These are phyloP conservation scores for Drosophila lini DNA, from an alignment of 1,140 invertebrate species.

Conservation along the genomic window DNA sequence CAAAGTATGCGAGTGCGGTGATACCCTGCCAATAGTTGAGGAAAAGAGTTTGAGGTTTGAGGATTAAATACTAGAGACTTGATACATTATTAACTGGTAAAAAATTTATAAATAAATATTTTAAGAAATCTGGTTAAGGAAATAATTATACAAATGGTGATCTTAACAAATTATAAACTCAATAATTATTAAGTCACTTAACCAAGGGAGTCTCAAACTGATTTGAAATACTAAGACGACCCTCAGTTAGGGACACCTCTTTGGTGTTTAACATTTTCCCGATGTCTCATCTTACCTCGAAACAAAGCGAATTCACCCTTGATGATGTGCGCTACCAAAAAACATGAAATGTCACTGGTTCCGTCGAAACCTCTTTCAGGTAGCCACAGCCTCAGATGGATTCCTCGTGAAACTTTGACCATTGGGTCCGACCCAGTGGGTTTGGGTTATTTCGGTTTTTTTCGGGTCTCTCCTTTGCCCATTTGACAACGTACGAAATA, in stretches of 20 bases:
- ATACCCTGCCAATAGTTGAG: constrained; percentile 36
- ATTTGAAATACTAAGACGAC: background rate
- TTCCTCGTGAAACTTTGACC: constrained; percentile 42
- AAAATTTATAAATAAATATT: too few relatives aligned
- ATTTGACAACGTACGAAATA: constrained; percentile 82
- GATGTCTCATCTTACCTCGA: constrained; percentile 11
- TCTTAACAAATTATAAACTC: too few relatives aligned
- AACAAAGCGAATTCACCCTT: constrained; percentile 2
- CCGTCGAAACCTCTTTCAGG: constrained; percentile 34
- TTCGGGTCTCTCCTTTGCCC: constrained; percentile 48
- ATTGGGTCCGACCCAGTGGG: constrained; percentile 35
- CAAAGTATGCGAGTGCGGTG: constrained; percentile 13
- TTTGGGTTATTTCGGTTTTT: constrained; percentile 27
- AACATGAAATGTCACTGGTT: constrained; percentile 43
- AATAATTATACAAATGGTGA: too few relatives aligned
- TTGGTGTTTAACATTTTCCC: constrained; percentile 7
- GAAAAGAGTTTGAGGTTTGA: background rate
- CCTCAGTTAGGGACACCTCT: background rate
- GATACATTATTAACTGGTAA: too few relatives aligned
- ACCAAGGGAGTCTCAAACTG: background rate
- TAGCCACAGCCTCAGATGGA: constrained; percentile 43
- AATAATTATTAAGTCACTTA: background rate
- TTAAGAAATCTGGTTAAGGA: too few relatives aligned
- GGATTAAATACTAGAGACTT: background rate
- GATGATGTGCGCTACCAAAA: constrained; percentile 2